Conservation (phyloP, 2,113 vertebrate species). For the Crotalus helleri region DNA sequence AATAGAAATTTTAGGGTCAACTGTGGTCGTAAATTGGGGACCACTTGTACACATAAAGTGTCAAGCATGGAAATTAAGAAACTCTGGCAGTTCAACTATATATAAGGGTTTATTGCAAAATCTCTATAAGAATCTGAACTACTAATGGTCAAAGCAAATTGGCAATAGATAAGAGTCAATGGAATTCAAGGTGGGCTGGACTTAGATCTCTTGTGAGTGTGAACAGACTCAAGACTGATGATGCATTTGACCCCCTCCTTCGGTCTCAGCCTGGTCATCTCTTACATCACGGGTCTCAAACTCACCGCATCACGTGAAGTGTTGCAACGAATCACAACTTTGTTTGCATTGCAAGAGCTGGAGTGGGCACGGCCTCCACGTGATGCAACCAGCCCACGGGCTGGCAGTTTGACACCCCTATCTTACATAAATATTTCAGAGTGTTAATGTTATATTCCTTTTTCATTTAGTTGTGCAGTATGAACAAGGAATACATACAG, state of each 20-base stretch:
- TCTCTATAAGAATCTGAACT: neutral
- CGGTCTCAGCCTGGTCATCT: neutral
- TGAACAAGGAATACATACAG: neutral
- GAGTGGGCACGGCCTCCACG: too few species aligned
- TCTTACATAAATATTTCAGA: too few species aligned
- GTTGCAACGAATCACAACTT: too few species aligned
- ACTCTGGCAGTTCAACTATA: neutral
- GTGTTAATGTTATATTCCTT: neutral
- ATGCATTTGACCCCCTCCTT: neutral
- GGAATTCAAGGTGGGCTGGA: neutral
- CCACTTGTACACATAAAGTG: neutral
- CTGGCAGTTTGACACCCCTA: too few species aligned
- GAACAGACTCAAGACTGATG: neutral
- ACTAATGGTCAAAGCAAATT: neutral
- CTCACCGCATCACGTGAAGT: too few species aligned
- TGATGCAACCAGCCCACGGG: too few species aligned
- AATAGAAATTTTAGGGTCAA: neutral
- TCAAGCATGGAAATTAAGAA: neutral
- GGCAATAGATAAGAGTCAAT: neutral
- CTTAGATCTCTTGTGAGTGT: neutral
- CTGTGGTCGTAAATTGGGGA: neutral
- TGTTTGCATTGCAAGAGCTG: too few species aligned
- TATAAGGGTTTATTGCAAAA: neutral
- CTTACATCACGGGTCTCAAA: too few species aligned
- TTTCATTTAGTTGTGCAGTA: neutral